Evolutionary conservation across 2,113 vertebrate species (phyloP), one percentile per base, ranked within the genome.

Genomic region (Elaphurus davidianus): DNA sequence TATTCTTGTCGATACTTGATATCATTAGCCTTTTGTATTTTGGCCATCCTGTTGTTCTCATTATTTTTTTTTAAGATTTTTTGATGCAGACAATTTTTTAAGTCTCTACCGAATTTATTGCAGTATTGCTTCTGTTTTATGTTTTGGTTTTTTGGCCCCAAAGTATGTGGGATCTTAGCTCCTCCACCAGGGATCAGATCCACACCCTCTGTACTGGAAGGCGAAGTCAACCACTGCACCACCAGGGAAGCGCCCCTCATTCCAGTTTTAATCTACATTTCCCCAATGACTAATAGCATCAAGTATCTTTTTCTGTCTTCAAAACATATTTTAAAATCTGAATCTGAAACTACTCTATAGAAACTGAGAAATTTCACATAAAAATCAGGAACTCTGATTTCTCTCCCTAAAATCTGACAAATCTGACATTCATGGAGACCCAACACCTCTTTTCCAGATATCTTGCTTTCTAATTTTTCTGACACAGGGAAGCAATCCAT

Each of bases 401-500:
- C 92, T 86, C 36, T n/a, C 12, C 71, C 57, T 11, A 8, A 28
- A 83, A 43, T 36, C 45, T n/a, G 76, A n/a, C 40, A 36, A 62
- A 30, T 74, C 21, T 16, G 13, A 84, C 28, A 7, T 23, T 59
- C 52, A 1, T 3, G n/a, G 13, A 43, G 76, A 79, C 1, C 5
- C 13, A 19, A 3, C 7, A 8, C 2, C 19, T 50, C 52, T 55
- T 17, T 6, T 30, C 94, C 64, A 50, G 59, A 79, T 19, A 47
- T 57, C 90, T 4, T 2, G 6, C 28, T 13, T 57, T 27, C 79
- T 83, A 14, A 3, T 11, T 11, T 27, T 55, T 40, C 85, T 23
- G 62, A 43, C 36, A 21, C n/a, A 52, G 33, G 54, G 2, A 33
- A 52, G n/a, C 17, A 23, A 40, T 0, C 5, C 2, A 0, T 8